A percentile compares a stretch with the other conserved stretches of the same genome.
Conservation (phyloP, 2,113 vertebrate genomes). For the Taurulus bubalis region DNA sequence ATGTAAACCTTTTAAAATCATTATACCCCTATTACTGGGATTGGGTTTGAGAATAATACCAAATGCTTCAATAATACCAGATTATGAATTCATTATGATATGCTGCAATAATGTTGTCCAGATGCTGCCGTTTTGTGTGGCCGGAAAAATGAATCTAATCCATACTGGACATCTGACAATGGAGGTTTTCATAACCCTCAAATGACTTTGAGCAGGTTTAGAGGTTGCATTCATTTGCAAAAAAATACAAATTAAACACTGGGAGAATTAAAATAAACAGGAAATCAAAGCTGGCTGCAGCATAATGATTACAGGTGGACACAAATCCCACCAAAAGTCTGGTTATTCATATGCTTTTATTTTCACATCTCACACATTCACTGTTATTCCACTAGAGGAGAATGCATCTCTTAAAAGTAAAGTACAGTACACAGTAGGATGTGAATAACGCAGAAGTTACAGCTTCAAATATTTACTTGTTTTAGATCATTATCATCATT, state of each 20-base stretch:
- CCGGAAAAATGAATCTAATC: slow-evolving; percentile 70
- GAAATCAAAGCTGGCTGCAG: slow-evolving; percentile 32
- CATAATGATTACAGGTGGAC: not conserved
- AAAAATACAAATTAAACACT: slow-evolving; percentile 28
- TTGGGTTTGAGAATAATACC: slow-evolving; percentile 79
- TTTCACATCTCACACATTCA: not conserved
- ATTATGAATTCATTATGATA: slow-evolving; percentile 81
- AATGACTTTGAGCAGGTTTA: slow-evolving; percentile 69
- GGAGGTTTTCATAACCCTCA: slow-evolving; percentile 57
- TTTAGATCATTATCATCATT: not conserved
- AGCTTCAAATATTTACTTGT: not conserved
- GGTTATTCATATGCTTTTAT: not conserved
- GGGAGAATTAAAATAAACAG: slow-evolving; percentile 18
- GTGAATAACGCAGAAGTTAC: not conserved
- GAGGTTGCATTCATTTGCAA: slow-evolving; percentile 35
- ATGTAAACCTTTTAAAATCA: slow-evolving; percentile 67
- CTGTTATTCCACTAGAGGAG: not conserved
- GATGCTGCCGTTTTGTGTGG: slow-evolving; percentile 74
- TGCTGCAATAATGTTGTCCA: slow-evolving; percentile 75
- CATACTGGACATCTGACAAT: slow-evolving; percentile 78
- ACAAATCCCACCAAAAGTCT: not conserved
- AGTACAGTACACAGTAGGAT: not conserved
- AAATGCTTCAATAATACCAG: slow-evolving; percentile 79
- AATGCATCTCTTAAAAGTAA: not conserved
- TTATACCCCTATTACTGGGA: slow-evolving; percentile 77